These are phyloP conservation scores for Linepithema humile DNA, from an alignment of 1,140 invertebrate species.

Conservation along the genomic window DNA sequence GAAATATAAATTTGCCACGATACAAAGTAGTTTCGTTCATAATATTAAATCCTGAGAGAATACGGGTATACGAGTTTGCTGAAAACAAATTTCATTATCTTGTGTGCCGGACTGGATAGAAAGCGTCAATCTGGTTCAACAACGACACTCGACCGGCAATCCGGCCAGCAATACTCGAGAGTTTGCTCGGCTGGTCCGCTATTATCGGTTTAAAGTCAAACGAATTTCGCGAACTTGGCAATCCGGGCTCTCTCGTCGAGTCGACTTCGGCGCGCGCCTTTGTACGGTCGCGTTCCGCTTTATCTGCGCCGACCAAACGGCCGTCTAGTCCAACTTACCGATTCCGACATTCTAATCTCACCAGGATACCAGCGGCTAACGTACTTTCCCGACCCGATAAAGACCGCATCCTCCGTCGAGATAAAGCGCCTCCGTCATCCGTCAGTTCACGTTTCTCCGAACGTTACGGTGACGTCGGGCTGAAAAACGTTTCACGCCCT, in stretches of 20 bases:
- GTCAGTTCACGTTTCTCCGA: constrained; percentile 52
- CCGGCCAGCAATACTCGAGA: constrained; percentile 7
- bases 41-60: constrained; percentile 5
- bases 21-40: background rate
- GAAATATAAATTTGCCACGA: background rate
- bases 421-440: constrained; percentile 69
- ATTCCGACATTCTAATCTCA: constrained; percentile 72
- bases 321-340: constrained; percentile 65
- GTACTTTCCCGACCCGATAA: constrained; percentile 69
- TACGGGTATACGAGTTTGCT: background rate
- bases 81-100: constrained; percentile 21
- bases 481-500: constrained; percentile 64
- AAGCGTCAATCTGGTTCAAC: constrained; percentile 21
- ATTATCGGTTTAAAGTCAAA: constrained; percentile 66
- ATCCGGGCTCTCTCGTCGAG: constrained; percentile 31
- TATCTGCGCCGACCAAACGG: constrained; percentile 67
- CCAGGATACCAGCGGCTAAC: constrained; percentile 67
- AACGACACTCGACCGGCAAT: constrained; percentile 43
- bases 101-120: background rate
- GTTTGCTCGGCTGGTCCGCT: constrained; percentile 3
- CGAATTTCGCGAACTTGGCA: constrained; percentile 66
- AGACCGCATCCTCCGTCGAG: constrained; percentile 68
- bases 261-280: constrained; percentile 28
- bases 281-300: constrained; percentile 66
- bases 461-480: constrained; percentile 29